A percentile compares a stretch with the other conserved stretches of the same genome.
phyloP scores from a whole-genome alignment of 2,113 vertebrate species.

The Ceyx margarethae region DNA sequence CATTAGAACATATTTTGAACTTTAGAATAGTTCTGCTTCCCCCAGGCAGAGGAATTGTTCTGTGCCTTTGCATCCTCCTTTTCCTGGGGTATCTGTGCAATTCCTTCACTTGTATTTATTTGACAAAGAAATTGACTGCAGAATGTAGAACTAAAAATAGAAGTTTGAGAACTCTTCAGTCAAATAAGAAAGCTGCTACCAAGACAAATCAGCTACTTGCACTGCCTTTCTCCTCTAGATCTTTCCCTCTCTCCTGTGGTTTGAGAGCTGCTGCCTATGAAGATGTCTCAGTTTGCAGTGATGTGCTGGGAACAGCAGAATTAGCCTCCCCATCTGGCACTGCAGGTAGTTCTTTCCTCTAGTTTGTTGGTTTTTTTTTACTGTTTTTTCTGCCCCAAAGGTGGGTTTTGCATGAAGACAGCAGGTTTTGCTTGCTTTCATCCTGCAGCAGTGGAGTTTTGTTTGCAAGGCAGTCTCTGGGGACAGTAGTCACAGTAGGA shows the following conservation, averaged over 20 bases:
- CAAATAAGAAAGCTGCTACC: background rate
- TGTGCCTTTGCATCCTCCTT: background rate
- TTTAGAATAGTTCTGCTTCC: background rate
- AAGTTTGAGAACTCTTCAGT: background rate
- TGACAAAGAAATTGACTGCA: background rate
- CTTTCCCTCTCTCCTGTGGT: background rate
- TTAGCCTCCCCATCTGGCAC: background rate
- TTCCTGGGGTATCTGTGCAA: background rate
- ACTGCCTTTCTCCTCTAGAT: background rate
- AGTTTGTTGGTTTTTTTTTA: no score
- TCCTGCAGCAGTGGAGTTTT: background rate
- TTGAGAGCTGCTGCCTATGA: background rate
- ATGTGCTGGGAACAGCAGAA: background rate
- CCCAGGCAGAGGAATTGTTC: background rate
- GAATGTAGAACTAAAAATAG: background rate
- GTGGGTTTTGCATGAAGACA: background rate
- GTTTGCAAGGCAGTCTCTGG: background rate
- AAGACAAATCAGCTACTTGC: background rate
- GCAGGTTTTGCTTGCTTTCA: background rate
- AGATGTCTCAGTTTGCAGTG: background rate
- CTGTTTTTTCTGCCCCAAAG: background rate
- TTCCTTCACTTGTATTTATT: background rate
- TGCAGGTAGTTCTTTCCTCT: background rate
- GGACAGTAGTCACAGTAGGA: background rate
- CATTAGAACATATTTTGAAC: background rate